Evolutionary conservation across 2,888 invertebrate species (phyloP), one percentile per base, ranked within the genome.

Genomic region (Colostygia pectinataria): DNA sequence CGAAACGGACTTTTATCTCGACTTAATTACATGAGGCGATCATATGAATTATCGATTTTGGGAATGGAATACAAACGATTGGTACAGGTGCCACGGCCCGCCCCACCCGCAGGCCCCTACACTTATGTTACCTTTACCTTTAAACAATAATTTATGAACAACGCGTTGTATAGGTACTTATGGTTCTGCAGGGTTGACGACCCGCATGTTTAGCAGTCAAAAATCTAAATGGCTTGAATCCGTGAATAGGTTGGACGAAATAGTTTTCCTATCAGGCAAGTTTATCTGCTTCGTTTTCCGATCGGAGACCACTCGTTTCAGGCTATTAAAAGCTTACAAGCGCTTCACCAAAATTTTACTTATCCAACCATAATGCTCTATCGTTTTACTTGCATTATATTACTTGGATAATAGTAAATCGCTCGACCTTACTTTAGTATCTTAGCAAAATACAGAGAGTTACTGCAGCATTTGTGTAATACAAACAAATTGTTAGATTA

Each of bases 31-130:
- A 33, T 86, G 71, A 64, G 70, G 63, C 71, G 79, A 77, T 77
- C 82, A 79, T 69, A 83, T 87, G 83, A 89, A 84, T 83, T 89
- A 89, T 88, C 80, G 87, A 77, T 83, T n/a, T 84, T 80, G 80
- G 80, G 80, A 73, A 80, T 53, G 41, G 46, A 47, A 52, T 50
- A 77, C 80, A 74, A 81, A 80, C 72, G 79, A 59, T 70, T 57
- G 65, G 75, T 77, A 83, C 86, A 87, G 87, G 89, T 88, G 88
- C 77, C 76, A 65, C 63, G 76, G 57, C 61, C 77, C 86, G 86
- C 86, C 86, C 72, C 63, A 46, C 69, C 86, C 83, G 57, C 71
- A 55, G 85, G 83, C 77, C 59, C 63, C 74, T 70, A 77, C 84
- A 77, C 80, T 80, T 76, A 67, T 71, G 65, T 62, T 66, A 41